Evolutionary conservation across 2,888 invertebrate genomes (phyloP).

Genomic region (Lasioglossum leucozonium): DNA sequence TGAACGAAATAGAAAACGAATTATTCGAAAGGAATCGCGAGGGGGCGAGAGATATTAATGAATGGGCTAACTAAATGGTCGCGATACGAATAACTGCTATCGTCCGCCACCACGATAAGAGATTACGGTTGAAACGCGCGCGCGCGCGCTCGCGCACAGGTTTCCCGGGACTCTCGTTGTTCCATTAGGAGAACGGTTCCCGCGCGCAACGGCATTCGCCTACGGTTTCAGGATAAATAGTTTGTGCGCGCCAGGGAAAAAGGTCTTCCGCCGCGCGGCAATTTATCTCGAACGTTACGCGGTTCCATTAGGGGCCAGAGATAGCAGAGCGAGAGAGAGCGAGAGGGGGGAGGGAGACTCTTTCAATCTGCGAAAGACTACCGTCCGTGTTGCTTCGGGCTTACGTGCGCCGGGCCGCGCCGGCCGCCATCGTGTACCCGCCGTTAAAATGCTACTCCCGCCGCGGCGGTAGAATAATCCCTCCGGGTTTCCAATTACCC

Average conservation of each 20-base stretch:
- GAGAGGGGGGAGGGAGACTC: background rate
- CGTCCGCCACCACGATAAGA: slow-evolving; percentile 5
- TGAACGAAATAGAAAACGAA: background rate
- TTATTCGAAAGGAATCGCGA: background rate
- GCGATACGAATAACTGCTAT: background rate
- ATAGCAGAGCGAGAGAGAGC: slow-evolving; percentile 56
- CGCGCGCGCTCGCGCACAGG: background rate
- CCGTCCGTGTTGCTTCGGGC: background rate
- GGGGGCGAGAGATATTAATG: background rate
- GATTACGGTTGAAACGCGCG: slow-evolving; percentile 4
- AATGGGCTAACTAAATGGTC: background rate
- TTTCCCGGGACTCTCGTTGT: slow-evolving; percentile 33
- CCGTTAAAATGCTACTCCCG: slow-evolving; percentile 8
- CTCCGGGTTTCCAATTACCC: slow-evolving; percentile 7
- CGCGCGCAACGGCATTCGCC: slow-evolving; percentile 44
- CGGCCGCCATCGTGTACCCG: background rate
- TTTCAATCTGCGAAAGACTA: slow-evolving; percentile 16
- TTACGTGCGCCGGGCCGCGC: background rate
- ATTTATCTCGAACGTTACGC: slow-evolving; percentile 74
- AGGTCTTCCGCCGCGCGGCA: slow-evolving; percentile 66
- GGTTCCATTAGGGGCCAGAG: slow-evolving; percentile 75
- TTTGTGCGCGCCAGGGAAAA: slow-evolving; percentile 65
- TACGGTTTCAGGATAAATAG: slow-evolving; percentile 68
- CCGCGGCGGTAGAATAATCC: background rate
- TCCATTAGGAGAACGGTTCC: slow-evolving; percentile 70